These are phyloP conservation scores for Telmatherina bonti DNA, from an alignment of 2,797 vertebrate genomes.

Conservation along the genomic window DNA sequence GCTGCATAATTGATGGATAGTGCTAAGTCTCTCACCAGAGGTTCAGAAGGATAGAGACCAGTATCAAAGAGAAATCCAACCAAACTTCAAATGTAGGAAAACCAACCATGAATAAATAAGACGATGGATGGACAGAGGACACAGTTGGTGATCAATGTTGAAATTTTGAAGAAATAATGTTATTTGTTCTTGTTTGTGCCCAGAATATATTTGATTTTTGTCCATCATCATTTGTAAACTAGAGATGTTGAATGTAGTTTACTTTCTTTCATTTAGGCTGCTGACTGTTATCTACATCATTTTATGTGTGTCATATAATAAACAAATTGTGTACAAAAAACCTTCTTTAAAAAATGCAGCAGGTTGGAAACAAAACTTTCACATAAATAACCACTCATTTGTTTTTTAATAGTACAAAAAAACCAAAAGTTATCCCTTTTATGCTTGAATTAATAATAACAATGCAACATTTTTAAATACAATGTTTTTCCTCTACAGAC, in stretches of 20 bases:
- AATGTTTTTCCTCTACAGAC: too few species aligned
- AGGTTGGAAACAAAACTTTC: too few species aligned
- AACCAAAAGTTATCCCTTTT: too few species aligned
- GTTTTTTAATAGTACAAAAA: too few species aligned
- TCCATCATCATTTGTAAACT: neutral
- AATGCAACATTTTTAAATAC: too few species aligned
- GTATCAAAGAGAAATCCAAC: neutral
- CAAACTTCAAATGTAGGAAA: neutral
- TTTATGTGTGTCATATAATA: neutral
- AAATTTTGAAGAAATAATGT: neutral
- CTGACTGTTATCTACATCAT: neutral
- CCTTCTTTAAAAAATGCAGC: too few species aligned
- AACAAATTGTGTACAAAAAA: too few species aligned
- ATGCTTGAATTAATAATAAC: too few species aligned
- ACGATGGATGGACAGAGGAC: neutral
- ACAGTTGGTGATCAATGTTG: neutral
- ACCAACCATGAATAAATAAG: neutral
- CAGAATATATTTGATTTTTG: neutral
- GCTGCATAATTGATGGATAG: neutral
- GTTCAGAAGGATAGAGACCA: neutral
- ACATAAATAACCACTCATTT: too few species aligned
- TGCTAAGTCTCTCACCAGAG: neutral
- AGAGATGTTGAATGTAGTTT: neutral
- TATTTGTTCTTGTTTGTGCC: neutral
- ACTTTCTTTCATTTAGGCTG: neutral